phyloP scores from a whole-genome alignment of 2,797 vertebrate genomes.

The Ceyx erithaca region DNA sequence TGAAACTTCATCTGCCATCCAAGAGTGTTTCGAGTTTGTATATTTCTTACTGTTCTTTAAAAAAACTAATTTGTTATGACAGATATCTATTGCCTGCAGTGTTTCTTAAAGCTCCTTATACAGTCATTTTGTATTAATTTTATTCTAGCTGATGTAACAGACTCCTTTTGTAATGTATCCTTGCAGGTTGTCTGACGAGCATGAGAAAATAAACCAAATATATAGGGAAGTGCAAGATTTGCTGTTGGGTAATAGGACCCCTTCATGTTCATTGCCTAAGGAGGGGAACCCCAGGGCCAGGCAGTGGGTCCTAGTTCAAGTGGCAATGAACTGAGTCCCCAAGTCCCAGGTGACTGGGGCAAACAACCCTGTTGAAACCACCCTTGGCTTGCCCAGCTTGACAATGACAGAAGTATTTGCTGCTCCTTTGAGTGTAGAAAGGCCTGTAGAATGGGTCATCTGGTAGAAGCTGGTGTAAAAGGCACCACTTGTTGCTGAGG shows the following conservation, averaged over 20 bases:
- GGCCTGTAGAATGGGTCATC: neutral
- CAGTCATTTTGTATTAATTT: neutral
- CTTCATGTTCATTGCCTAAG: neutral
- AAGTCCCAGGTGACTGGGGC: accelerated
- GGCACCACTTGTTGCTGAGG: neutral
- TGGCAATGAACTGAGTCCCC: neutral
- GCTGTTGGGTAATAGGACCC: neutral
- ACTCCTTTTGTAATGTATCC: neutral
- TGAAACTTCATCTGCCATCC: neutral
- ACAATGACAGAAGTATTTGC: neutral
- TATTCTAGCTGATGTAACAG: neutral
- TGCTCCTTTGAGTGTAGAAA: neutral
- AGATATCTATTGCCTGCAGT: neutral
- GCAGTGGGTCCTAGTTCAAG: neutral
- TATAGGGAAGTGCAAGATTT: neutral
- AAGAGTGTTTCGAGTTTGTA: neutral
- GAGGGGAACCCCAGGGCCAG: neutral
- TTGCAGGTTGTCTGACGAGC: neutral
- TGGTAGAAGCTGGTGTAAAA: neutral
- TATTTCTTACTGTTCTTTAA: neutral
- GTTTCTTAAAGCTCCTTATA: neutral
- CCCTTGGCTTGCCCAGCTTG: neutral
- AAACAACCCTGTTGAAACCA: neutral
- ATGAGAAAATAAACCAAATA: neutral
- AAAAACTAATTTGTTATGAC: neutral